Evolutionary conservation across 2,797 vertebrate genomes (phyloP), one percentile per base, ranked within the genome.

Genomic region (Allobates femoralis): DNA sequence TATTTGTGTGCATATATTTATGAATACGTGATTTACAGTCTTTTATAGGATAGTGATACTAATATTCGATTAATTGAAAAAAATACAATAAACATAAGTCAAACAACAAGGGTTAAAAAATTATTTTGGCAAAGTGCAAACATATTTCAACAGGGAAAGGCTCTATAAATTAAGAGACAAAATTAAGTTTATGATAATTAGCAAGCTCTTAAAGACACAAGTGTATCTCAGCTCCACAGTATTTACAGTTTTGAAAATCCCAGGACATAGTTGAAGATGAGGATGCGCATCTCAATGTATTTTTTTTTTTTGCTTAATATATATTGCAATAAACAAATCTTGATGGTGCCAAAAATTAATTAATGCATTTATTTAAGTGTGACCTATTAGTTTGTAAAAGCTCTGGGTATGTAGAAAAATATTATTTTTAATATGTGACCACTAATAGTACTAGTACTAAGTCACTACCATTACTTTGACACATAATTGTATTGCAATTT

Each of bases 181-280:
- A 87, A 87, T 87, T 73, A 87, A 69, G 81, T 84, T 87, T 87
- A 87, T 87, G 76, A 53, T 87, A 87, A 87, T 87, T 79, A 84
- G 76, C 4, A 79, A 62, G 76, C 86, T 84, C 81, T 87, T 46
- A 80, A 58, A 30, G 81, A 41, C 66, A 79, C 69, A 84, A 87
- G 86, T 80, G 81, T 81, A 79, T 75, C 82, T 87, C 67, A 84
- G 74, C 81, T 73, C 56, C 55, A 56, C 28, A 58, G 55, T 84
- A 84, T 79, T 87, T 84, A 84, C 66, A 80, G 58, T 64, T n/a
- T 62, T 74, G 79, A 84, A 46, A 84, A 64, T 84, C 86, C 81
- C 86, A 84, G 28, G 81, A 84, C 81, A 80, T 87, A 74, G 46
- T 66, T 84, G 76, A 80, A 79, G 60, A 74, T 87, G 56, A 80